These are phyloP conservation scores for Tauraco erythrolophus DNA, from an alignment of 2,113 vertebrate species.

Conservation along the genomic window DNA sequence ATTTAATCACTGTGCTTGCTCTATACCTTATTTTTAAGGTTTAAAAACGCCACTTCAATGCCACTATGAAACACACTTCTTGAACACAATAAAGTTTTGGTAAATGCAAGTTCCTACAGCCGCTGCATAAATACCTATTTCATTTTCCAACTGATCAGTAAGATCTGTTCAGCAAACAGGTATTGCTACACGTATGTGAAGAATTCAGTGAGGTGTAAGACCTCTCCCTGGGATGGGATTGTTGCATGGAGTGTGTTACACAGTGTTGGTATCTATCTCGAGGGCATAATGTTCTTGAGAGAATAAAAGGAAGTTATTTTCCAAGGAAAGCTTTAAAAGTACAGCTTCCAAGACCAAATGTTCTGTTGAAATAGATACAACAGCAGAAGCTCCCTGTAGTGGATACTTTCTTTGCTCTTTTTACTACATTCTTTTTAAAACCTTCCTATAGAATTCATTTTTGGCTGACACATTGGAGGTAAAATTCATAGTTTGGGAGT, in stretches of 20 bases:
- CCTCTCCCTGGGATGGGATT: neutral
- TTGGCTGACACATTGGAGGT: neutral
- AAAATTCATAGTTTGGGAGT: neutral
- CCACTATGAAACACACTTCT: neutral
- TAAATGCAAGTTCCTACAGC: neutral
- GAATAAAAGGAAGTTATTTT: constrained; percentile 2
- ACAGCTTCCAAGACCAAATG: neutral
- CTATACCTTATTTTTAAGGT: neutral
- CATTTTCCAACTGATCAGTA: neutral
- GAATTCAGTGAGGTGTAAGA: neutral
- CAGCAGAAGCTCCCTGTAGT: neutral
- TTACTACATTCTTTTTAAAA: neutral
- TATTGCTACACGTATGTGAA: neutral
- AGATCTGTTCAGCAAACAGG: neutral
- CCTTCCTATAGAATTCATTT: neutral
- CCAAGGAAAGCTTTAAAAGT: neutral
- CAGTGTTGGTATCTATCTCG: neutral
- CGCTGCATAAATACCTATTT: neutral
- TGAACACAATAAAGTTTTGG: neutral
- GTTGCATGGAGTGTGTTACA: neutral
- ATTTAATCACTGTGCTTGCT: neutral
- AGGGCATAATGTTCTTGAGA: neutral
- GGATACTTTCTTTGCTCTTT: constrained; percentile 1
- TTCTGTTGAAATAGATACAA: neutral
- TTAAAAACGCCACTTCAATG: neutral